Percentiles rank a stretch among this genome's conserved stretches.
Evolutionary conservation across 2,797 vertebrate genomes (phyloP).

Genomic region (Melanotaenia trifasciata): DNA sequence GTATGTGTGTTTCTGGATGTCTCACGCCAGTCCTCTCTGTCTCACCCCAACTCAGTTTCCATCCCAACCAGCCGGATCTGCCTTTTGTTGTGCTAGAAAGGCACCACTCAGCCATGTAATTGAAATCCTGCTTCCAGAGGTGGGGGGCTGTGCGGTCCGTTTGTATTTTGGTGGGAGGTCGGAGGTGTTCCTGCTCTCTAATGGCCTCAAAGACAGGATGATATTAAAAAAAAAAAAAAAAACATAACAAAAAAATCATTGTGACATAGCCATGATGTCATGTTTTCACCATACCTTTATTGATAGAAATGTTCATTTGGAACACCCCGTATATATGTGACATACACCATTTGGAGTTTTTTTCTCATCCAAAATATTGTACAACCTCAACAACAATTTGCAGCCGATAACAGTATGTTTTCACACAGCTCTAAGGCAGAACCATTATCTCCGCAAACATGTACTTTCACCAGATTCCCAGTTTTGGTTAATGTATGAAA

Average conservation of each 20-base stretch:
- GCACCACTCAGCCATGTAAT: constrained; percentile 81
- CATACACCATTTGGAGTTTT: not conserved
- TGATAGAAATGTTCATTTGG: constrained; percentile 16
- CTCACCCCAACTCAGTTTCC: constrained; percentile 67
- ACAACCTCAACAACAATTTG: constrained; percentile 1
- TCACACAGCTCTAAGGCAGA: not conserved
- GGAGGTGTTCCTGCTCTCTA: constrained; percentile 5
- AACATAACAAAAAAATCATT: not conserved
- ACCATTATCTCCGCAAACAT: constrained; percentile 13
- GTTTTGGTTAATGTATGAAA: not conserved
- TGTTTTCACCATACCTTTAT: constrained; percentile 22
- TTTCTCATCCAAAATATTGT: constrained; percentile 1
- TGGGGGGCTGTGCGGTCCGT: constrained; percentile 32
- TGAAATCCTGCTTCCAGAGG: constrained; percentile 78
- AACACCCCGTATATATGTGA: not conserved
- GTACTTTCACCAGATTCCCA: constrained; percentile 8
- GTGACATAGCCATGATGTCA: not conserved
- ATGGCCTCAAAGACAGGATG: not conserved
- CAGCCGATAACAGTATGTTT: constrained; percentile 1
- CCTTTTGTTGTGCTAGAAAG: constrained; percentile 79
- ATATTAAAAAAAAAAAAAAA: not conserved
- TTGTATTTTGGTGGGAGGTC: constrained; percentile 32
- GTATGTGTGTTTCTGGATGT: constrained; percentile 46
- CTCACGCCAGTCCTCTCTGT: constrained; percentile 27
- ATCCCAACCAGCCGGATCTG: constrained; percentile 86